phyloP scores from a whole-genome alignment of 2,888 invertebrate species.

The Aelia acuminata region DNA sequence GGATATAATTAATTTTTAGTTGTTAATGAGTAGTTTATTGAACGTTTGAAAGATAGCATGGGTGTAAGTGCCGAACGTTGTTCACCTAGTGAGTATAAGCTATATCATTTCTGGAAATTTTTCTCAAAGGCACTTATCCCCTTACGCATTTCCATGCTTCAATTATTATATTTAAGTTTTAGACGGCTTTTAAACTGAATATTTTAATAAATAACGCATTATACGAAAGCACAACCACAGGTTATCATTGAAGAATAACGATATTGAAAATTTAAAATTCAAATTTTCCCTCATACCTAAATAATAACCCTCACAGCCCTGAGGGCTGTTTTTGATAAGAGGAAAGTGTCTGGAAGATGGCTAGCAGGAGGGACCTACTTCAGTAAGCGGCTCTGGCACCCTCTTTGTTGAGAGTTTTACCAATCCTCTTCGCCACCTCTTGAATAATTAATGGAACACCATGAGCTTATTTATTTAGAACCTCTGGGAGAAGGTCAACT shows the following conservation, averaged over 20 bases:
- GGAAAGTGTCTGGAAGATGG: constrained; percentile 14
- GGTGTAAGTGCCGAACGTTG: no score
- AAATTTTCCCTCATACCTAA: background rate
- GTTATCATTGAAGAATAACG: background rate
- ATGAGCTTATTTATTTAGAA: constrained; percentile 30
- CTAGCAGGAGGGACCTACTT: background rate
- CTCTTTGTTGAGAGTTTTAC: constrained; percentile 22
- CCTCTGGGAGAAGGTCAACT: background rate
- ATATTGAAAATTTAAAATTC: background rate
- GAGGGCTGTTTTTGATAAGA: background rate
- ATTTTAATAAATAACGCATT: background rate
- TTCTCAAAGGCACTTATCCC: no score
- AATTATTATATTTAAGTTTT: no score
- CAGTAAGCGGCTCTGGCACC: constrained; percentile 3
- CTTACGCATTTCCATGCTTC: no score
- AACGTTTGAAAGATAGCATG: no score
- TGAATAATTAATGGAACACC: constrained; percentile 35
- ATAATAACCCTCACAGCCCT: background rate
- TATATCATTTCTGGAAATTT: no score
- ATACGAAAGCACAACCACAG: background rate
- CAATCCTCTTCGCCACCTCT: constrained; percentile 24
- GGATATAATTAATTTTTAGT: no score
- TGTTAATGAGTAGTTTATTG: no score
- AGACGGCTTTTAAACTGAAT: background rate
- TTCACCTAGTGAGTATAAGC: no score